Evolutionary conservation across 1,140 invertebrate species (phyloP).

Genomic region (Zelostemma sp.): DNA sequence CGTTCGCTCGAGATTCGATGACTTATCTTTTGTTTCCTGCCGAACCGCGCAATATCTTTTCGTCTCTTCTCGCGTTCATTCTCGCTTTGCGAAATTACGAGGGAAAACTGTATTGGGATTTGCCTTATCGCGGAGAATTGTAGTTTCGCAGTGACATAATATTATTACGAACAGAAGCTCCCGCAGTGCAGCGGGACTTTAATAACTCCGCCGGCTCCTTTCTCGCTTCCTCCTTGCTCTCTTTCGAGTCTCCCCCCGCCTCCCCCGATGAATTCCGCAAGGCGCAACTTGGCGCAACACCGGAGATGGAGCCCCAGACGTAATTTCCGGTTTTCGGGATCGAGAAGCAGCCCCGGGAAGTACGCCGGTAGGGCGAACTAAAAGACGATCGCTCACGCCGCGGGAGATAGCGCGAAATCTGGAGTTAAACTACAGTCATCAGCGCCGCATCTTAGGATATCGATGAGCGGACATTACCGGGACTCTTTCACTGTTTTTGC

Average conservation of each 20-base stretch:
- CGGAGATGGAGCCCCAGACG: constrained; percentile 69
- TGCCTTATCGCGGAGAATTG: constrained; percentile 31
- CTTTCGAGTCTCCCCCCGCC: constrained; percentile 27
- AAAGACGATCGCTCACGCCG: constrained; percentile 66
- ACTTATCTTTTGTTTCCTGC: too few relatives aligned
- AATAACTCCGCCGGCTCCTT: constrained; percentile 36
- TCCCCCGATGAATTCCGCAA: constrained; percentile 56
- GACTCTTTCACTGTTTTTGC: not conserved
- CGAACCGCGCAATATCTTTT: too few relatives aligned
- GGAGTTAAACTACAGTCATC: constrained; percentile 37
- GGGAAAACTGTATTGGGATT: constrained; percentile 40
- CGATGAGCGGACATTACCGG: constrained; percentile 2
- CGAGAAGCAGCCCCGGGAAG: constrained; percentile 41
- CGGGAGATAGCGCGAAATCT: constrained; percentile 57
- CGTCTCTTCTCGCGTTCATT: too few relatives aligned
- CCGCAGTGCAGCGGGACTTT: constrained; percentile 26
- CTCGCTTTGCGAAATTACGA: too few relatives aligned
- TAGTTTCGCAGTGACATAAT: constrained; percentile 31
- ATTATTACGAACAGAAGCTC: constrained; percentile 41
- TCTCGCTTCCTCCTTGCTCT: constrained; percentile 10
- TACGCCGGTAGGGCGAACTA: constrained; percentile 57
- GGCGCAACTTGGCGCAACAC: constrained; percentile 63
- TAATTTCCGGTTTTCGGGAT: constrained; percentile 67
- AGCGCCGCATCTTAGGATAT: constrained; percentile 7
- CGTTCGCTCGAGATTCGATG: too few relatives aligned